Evolutionary conservation across 2,113 vertebrate genomes (phyloP).

Genomic region (Trinectes maculatus): DNA sequence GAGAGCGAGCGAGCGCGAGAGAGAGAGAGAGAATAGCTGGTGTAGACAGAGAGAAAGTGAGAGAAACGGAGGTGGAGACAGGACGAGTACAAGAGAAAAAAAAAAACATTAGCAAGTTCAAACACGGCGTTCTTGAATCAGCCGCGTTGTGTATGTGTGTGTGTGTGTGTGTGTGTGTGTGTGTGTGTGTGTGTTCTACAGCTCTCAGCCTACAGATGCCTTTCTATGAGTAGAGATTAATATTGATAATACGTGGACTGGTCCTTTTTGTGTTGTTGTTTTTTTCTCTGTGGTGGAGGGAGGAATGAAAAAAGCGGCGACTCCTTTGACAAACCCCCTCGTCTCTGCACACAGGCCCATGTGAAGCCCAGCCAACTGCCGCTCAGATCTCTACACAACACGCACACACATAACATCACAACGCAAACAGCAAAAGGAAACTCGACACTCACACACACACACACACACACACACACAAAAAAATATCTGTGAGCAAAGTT

Average conservation of each 20-base stretch:
- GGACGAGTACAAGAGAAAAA: constrained; percentile 21
- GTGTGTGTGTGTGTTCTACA: constrained; percentile 37
- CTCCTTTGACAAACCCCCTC: constrained; percentile 72
- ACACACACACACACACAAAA: no score
- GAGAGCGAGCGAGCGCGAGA: constrained; percentile 47
- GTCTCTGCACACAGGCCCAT: constrained; percentile 57
- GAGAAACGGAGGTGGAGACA: background rate
- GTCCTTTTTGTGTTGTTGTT: constrained; percentile 52
- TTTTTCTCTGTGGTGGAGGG: constrained; percentile 56
- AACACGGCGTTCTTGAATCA: constrained; percentile 71
- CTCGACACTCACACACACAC: no score
- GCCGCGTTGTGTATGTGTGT: constrained; percentile 26
- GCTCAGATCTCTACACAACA: constrained; percentile 72
- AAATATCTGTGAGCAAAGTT: no score
- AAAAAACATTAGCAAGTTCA: constrained; percentile 72
- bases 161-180: constrained; percentile 13
- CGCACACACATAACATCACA: no score
- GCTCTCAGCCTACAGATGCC: constrained; percentile 67
- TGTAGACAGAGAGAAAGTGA: constrained; percentile 34
- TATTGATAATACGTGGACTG: constrained; percentile 71
- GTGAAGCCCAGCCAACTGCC: constrained; percentile 76
- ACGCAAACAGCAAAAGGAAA: constrained; percentile 70
- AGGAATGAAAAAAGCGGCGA: constrained; percentile 56
- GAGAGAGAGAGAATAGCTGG: constrained; percentile 41
- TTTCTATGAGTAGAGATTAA: constrained; percentile 74